A percentile compares a stretch with the other conserved stretches of the same genome.
These are phyloP conservation scores for Thalpophila matura DNA, from an alignment of 2,888 invertebrate species.

Conservation along the genomic window DNA sequence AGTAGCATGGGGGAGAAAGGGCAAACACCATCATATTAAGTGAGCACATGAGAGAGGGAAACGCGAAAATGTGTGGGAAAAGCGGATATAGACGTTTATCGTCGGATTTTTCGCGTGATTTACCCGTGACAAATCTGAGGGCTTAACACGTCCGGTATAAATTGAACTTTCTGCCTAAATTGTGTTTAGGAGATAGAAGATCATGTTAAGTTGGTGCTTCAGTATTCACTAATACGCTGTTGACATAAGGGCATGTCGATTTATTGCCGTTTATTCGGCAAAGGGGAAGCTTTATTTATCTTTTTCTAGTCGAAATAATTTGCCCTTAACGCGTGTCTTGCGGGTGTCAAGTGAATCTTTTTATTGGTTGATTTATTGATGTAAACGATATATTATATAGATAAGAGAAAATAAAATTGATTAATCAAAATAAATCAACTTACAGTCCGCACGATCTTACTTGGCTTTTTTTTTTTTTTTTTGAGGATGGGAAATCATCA, in stretches of 20 bases:
- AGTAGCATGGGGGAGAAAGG: conserved; percentile 82
- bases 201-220: conserved; percentile 69
- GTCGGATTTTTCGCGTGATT: conserved; percentile 90
- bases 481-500: no score
- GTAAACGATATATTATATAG: conserved; percentile 1
- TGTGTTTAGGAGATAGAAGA: conserved; percentile 48
- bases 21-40: conserved; percentile 90
- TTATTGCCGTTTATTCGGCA: conserved; percentile 85
- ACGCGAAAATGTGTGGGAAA: conserved; percentile 90
- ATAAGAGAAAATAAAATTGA: background rate
- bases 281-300: conserved; percentile 86
- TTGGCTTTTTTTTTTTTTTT: no score
- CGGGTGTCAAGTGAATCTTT: conserved; percentile 66
- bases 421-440: background rate
- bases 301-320: conserved; percentile 84
- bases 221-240: conserved; percentile 85
- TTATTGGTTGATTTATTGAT: conserved; percentile 61
- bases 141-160: conserved; percentile 76
- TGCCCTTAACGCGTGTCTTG: conserved; percentile 73
- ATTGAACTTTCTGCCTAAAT: conserved; percentile 63
- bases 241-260: conserved; percentile 87
- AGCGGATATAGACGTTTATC: conserved; percentile 91
- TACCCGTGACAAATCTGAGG: conserved; percentile 88
- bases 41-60: conserved; percentile 90
- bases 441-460: no score